Conservation (phyloP, 2,797 vertebrate genomes). For the Rhynchonycteris naso region DNA sequence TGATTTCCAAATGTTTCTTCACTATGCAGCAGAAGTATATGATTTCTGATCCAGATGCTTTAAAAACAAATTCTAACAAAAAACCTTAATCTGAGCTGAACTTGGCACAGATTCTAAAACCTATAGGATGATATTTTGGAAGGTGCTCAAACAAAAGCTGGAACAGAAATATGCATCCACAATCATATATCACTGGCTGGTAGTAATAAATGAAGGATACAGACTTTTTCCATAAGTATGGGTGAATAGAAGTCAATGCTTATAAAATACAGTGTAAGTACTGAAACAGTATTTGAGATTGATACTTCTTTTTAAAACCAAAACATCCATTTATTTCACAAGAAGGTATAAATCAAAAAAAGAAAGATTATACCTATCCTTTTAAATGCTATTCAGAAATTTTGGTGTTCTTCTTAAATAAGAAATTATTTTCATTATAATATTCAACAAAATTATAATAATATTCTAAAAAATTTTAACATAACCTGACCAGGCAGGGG, state of each 20-base stretch:
- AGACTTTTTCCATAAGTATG: constrained; percentile 85
- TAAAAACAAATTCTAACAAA: constrained; percentile 87
- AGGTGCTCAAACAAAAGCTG: constrained; percentile 87
- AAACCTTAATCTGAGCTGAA: constrained; percentile 87
- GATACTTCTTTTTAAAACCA: constrained; percentile 66
- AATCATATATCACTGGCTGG: constrained; percentile 82
- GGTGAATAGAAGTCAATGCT: constrained; percentile 84
- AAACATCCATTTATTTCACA: constrained; percentile 58
- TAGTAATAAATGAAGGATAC: constrained; percentile 85
- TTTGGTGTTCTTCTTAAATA: neutral
- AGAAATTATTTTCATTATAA: constrained; percentile 51
- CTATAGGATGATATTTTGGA: constrained; percentile 86
- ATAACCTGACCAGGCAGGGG: neutral
- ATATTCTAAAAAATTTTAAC: constrained; percentile 35
- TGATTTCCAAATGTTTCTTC: constrained; percentile 89
- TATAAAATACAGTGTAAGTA: constrained; percentile 79
- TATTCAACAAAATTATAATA: neutral
- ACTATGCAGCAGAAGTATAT: constrained; percentile 82
- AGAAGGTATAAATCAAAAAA: constrained; percentile 61
- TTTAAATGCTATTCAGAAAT: constrained; percentile 63
- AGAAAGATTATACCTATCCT: neutral
- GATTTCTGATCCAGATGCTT: constrained; percentile 88
- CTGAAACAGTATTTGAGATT: constrained; percentile 74
- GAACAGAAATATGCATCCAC: constrained; percentile 85
- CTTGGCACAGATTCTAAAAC: constrained; percentile 85